Conservation (phyloP, 2,888 invertebrate species). For the Epicampocera succincta region DNA sequence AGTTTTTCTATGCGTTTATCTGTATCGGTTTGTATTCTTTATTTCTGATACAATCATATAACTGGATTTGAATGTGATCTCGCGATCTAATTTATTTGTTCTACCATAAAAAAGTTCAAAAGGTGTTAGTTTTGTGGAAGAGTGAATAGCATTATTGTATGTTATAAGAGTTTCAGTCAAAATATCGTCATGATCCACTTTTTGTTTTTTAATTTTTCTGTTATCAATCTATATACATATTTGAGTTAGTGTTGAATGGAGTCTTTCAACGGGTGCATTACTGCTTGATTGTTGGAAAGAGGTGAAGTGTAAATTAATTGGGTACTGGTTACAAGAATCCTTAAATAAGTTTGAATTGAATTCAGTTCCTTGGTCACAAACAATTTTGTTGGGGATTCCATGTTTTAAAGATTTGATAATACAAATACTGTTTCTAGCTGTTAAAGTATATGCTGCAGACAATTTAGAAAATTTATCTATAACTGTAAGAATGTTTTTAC, state of each 20-base stretch:
- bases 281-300: constrained; percentile 60
- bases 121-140: constrained; percentile 11
- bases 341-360: constrained; percentile 50
- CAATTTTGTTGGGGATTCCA: constrained; percentile 60
- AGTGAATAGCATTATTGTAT: constrained; percentile 15
- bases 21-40: no score
- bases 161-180: not conserved
- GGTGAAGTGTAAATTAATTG: constrained; percentile 57
- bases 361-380: constrained; percentile 60
- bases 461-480: constrained; percentile 66
- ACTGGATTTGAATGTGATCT: not conserved
- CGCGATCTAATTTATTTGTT: constrained; percentile 3
- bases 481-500: constrained; percentile 58
- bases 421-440: constrained; percentile 60
- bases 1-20: not conserved
- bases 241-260: no score
- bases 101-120: constrained; percentile 21
- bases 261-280: not conserved
- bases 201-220: no score
- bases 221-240: no score
- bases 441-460: constrained; percentile 51
- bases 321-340: constrained; percentile 57
- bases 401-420: constrained; percentile 57
- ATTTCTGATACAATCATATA: no score
- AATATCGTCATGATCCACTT: no score